Conservation (phyloP, 92 coral and sea anemone species). For the Porites cylindrica region DNA sequence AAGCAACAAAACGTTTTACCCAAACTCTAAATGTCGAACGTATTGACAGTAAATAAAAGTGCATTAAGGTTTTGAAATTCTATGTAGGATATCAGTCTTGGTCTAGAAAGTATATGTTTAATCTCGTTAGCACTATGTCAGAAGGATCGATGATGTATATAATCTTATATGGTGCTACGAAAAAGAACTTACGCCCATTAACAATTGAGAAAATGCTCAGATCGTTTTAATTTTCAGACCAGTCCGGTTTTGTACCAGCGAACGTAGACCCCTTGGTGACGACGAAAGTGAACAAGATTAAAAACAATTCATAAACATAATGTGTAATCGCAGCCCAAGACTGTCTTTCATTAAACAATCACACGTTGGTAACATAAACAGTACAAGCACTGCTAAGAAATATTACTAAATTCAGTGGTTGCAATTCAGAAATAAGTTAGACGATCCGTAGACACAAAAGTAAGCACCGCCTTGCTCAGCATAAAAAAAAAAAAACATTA, state of each 20-base stretch:
- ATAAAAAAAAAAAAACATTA: too few species aligned
- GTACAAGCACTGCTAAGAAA: neutral
- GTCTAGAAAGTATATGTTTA: neutral
- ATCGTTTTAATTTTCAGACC: neutral
- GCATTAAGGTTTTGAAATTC: neutral
- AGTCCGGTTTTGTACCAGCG: too few species aligned
- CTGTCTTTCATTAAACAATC: too few species aligned
- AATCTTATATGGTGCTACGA: neutral
- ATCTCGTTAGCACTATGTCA: slow-evolving; percentile 10
- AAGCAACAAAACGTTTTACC: neutral
- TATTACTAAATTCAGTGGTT: too few species aligned
- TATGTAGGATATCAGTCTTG: neutral
- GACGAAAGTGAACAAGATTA: too few species aligned
- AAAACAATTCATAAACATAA: too few species aligned
- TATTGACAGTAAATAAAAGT: neutral
- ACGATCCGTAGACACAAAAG: too few species aligned
- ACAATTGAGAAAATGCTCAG: neutral
- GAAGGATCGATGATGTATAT: neutral
- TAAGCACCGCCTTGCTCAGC: too few species aligned
- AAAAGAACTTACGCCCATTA: neutral
- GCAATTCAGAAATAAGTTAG: too few species aligned
- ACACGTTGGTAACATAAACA: neutral
- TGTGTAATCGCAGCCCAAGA: too few species aligned
- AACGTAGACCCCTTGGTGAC: too few species aligned
- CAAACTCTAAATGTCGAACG: neutral